Evolutionary conservation across 2,113 vertebrate species (phyloP).

Genomic region (Pleuronectes platessa): DNA sequence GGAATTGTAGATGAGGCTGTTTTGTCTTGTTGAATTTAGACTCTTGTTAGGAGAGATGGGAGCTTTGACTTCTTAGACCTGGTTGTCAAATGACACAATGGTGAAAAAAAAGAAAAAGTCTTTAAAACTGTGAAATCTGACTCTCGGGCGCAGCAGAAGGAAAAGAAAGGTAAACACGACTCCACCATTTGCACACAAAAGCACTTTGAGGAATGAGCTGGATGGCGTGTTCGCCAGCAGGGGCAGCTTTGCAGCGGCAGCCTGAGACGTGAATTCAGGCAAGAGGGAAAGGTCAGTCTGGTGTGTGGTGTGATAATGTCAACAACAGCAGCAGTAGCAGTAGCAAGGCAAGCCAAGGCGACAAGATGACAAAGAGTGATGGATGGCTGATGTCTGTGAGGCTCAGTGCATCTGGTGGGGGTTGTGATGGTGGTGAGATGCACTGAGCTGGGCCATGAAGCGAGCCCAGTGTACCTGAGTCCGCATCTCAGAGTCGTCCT

Average conservation of each 20-base stretch:
- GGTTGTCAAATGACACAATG: slow-evolving; percentile 17
- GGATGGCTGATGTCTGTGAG: slow-evolving; percentile 39
- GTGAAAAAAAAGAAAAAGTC: background rate
- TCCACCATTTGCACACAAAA: background rate
- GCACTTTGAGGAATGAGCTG: slow-evolving; percentile 27
- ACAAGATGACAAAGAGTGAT: slow-evolving; percentile 33
- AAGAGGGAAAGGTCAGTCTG: slow-evolving; percentile 30
- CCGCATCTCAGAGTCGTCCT: slow-evolving; percentile 90
- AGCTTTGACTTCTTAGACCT: slow-evolving; percentile 43
- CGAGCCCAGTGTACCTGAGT: slow-evolving; percentile 74
- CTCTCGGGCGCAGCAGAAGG: slow-evolving; percentile 9
- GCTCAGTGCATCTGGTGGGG: slow-evolving; percentile 53
- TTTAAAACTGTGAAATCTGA: slow-evolving; percentile 27
- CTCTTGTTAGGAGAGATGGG: slow-evolving; percentile 40
- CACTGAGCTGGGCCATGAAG: slow-evolving; percentile 50
- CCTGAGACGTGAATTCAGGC: slow-evolving; percentile 36
- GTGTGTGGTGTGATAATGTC: slow-evolving; percentile 24
- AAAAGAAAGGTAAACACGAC: slow-evolving; percentile 19
- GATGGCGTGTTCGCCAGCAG: slow-evolving; percentile 20
- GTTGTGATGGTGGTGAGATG: slow-evolving; percentile 37
- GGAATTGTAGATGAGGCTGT: slow-evolving; percentile 58
- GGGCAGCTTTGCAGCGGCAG: slow-evolving; percentile 22
- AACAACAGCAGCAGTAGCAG: slow-evolving; percentile 25
- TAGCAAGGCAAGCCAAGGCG: slow-evolving; percentile 34
- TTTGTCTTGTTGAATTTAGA: background rate